These are phyloP conservation scores for Heliopora coerulea DNA, from an alignment of 92 coral and sea anemone species.

Conservation along the genomic window DNA sequence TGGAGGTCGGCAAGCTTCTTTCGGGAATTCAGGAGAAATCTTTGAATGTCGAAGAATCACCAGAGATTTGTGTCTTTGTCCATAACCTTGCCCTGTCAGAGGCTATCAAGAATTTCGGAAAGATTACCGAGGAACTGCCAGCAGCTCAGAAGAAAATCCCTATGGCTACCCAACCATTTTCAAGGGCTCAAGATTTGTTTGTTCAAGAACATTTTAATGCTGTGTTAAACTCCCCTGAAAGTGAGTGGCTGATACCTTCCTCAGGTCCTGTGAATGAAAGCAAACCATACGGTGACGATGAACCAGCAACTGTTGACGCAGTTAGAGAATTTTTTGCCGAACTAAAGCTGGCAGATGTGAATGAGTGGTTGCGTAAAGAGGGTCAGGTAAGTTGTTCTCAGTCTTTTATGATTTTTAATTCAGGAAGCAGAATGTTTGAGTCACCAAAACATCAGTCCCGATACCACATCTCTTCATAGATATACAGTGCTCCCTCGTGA, in stretches of 20 bases:
- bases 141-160: no score
- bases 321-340: background rate
- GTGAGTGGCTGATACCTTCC: constrained; percentile 11
- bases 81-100: constrained; percentile 24
- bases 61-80: constrained; percentile 5
- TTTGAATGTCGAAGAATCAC: background rate
- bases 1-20: constrained; percentile 6
- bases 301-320: background rate
- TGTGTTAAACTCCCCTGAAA: constrained; percentile 1
- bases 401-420: no score
- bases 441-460: no score
- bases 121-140: background rate
- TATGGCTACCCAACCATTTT: no score
- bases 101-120: constrained; percentile 25
- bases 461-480: no score
- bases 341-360: background rate
- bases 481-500: no score
- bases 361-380: background rate
- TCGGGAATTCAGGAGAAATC: background rate
- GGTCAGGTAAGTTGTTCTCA: background rate
- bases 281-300: background rate
- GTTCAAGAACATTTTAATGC: constrained; percentile 13
- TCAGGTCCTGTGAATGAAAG: background rate
- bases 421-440: no score
- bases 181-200: background rate